Evolutionary conservation across 2,113 vertebrate genomes (phyloP).

Genomic region (Aviceda subcristata): DNA sequence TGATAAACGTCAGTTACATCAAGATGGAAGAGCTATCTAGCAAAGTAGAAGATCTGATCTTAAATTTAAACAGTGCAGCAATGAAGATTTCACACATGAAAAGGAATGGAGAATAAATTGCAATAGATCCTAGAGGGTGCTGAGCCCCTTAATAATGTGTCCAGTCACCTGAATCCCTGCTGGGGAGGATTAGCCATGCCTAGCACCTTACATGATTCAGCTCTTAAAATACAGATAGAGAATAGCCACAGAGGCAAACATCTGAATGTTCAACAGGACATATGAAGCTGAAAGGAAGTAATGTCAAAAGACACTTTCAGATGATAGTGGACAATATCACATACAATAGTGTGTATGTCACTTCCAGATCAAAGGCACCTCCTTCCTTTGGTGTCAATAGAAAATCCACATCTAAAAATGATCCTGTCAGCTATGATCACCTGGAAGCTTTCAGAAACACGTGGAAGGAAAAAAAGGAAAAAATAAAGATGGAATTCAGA

Average conservation of each 20-base stretch:
- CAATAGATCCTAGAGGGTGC: neutral
- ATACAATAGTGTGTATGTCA: neutral
- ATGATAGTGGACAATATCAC: neutral
- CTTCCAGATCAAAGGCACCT: neutral
- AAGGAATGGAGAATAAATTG: neutral
- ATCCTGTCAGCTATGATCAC: neutral
- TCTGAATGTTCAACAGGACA: neutral
- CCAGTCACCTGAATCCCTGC: neutral
- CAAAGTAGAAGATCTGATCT: neutral
- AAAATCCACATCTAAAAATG: neutral
- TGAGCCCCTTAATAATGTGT: neutral
- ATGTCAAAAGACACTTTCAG: neutral
- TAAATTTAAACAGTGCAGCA: neutral
- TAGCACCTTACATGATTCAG: neutral
- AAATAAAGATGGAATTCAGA: neutral
- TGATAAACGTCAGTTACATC: neutral
- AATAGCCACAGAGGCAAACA: neutral
- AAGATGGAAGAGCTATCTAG: neutral
- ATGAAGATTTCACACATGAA: neutral
- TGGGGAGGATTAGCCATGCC: neutral
- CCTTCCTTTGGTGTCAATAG: neutral
- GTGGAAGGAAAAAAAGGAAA: neutral
- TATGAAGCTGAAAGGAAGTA: neutral
- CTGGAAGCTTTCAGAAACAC: neutral
- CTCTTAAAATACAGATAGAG: neutral